Percentiles rank a stretch among this genome's conserved stretches.
These are phyloP conservation scores for Pentalonia nigronervosa DNA, from an alignment of 1,140 invertebrate species.

Conservation along the genomic window DNA sequence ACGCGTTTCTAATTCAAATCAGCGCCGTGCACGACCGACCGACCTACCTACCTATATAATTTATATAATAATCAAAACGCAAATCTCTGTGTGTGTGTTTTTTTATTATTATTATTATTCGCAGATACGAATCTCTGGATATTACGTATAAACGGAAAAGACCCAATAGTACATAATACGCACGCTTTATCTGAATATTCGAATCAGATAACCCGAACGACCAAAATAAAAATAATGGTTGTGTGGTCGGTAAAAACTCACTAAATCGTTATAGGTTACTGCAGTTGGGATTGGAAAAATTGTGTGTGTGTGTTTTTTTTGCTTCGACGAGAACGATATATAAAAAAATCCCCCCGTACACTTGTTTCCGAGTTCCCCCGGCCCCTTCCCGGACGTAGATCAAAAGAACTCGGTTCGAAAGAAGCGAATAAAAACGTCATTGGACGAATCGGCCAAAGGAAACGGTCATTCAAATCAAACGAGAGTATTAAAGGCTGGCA, in stretches of 20 bases:
- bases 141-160: not conserved
- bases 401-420: slow-evolving; percentile 24
- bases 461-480: slow-evolving; percentile 56
- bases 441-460: slow-evolving; percentile 34
- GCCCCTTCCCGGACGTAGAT: not conserved
- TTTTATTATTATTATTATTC: not conserved
- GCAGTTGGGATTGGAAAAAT: not conserved
- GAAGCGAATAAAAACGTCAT: slow-evolving; percentile 47
- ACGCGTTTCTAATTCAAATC: not conserved
- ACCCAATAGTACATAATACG: not conserved
- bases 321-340: not conserved
- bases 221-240: not conserved
- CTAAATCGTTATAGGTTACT: slow-evolving; percentile 32
- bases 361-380: not conserved
- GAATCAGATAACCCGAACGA: slow-evolving; percentile 27
- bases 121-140: not conserved
- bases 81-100: not conserved
- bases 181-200: not conserved
- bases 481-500: slow-evolving; percentile 51
- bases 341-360: not conserved
- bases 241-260: not conserved
- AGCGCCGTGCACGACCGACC: no score
- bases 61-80: not conserved
- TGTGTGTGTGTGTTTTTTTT: not conserved
- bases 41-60: no score